Base-by-base conservation (phyloP, 2,888 invertebrate species). In the Drosophila nr. fundita region DNA sequence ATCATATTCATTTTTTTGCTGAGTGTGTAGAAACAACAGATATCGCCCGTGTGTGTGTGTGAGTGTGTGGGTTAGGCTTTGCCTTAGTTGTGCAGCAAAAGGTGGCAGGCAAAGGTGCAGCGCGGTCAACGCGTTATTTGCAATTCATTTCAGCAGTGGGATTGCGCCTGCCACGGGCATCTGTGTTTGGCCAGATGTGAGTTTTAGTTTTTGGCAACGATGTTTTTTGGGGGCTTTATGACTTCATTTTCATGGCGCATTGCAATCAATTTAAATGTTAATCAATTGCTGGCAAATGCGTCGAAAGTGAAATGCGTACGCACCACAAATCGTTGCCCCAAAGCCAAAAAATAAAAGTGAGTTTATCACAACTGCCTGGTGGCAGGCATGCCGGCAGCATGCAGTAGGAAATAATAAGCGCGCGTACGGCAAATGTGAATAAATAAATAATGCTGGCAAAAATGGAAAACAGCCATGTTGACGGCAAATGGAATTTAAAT, bases 41-140 rank as follows among this genome's bases (percentile, higher is more conserved):
- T 89, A 87, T 75, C 75, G 88, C 81, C 52, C 70, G 68, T 38
- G 71, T 32, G 30, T 30, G 45, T 34, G 27, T 57, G 36, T 63
- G 36, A 52, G 40, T 62, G 42, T 54, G 48, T 63, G 73, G 62
- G 71, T 68, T 76, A 67, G 82, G 71, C 82, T 65, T 72, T 76
- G 79, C 83, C 84, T 85, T 87, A 87, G 58, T 76, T 87, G 70
- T 72, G 70, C 80, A 45, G 52, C 87, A 85, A 89, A 87, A 82
- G 89, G 89, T 85, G 86, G 85, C 84, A 82, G 70, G 70, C 86
- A 85, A 87, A 85, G 90, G 85, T 89, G 88, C 86, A 85, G 72
- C 74, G 90, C 90, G 85, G 90, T 85, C 85, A 85, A 85, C 88
- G 90, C 86, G 83, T 85, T 88, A 85, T 85, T 85, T 85, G 85